phyloP scores from a whole-genome alignment of 2,888 invertebrate species.

The Cerceris rybyensis region DNA sequence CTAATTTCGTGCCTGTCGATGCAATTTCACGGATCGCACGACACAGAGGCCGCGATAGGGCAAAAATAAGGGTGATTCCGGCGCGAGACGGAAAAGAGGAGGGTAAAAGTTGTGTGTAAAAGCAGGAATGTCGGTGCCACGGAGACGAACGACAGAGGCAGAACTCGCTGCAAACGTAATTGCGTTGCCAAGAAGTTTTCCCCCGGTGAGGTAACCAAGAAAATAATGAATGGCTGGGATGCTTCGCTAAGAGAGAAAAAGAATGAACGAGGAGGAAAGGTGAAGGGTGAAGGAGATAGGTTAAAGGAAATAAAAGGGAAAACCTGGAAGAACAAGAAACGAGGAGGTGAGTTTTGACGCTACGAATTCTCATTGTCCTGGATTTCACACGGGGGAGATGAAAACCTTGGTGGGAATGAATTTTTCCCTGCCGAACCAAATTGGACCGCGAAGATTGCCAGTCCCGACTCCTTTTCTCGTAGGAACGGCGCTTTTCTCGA shows the following conservation, averaged over 20 bases:
- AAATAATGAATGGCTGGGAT: conserved; percentile 80
- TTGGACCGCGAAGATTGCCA: conserved; percentile 65
- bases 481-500: conserved; percentile 24
- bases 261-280: not conserved
- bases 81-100: conserved; percentile 22
- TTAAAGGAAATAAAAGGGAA: conserved; percentile 24
- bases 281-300: conserved; percentile 22
- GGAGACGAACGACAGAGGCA: conserved; percentile 28
- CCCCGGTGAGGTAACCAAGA: conserved; percentile 79
- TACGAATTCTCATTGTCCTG: conserved; percentile 60
- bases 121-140: conserved; percentile 17
- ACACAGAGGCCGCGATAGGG: conserved; percentile 17
- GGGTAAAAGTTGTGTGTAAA: conserved; percentile 53
- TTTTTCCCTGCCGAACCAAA: conserved; percentile 63
- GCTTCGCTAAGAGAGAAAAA: conserved; percentile 36
- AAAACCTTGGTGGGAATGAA: conserved; percentile 63
- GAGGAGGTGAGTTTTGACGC: conserved; percentile 57
- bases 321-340: conserved; percentile 13
- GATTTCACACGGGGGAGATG: conserved; percentile 65
- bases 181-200: conserved; percentile 81
- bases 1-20: not conserved
- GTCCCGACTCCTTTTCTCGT: conserved; percentile 26
- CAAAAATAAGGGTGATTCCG: conserved; percentile 30
- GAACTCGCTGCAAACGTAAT: conserved; percentile 76
- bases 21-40: not conserved